Evolutionary conservation across 2,113 vertebrate genomes (phyloP), one percentile per base, ranked within the genome.

Genomic region (Mirounga angustirostris): DNA sequence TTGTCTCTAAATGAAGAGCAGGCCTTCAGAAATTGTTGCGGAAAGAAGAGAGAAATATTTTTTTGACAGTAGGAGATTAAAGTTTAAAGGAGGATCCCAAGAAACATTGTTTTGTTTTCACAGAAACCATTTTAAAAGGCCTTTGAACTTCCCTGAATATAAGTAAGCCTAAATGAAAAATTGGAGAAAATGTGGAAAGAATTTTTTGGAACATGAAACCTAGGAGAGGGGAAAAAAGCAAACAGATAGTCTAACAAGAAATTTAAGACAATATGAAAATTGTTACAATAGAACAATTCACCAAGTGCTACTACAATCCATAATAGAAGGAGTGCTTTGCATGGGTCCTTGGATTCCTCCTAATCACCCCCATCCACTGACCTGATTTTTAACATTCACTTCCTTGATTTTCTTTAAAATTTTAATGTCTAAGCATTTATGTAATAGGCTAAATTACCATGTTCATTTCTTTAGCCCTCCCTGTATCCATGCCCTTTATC

Each of bases 151-250:
- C 52, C 59, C 30, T 81, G 46, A 56, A 54, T 76, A 33, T 74
- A 86, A 92, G 56, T 76, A 94, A 92, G n/a, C 21, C 21, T 93
- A 90, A 96, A 36, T 89, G 46, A 89, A 54, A 92, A 89, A 84
- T 46, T 83, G 16, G 30, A 50, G n/a, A 67, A 40, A 67, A 9
- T 91, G 65, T 91, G 67, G 87, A 82, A 91, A 94, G 58, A 94
- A 95, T 30, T 30, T 50, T 91, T 94, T 56, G 59, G 88, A 82
- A 76, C 50, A 61, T 16, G 43, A 59, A 96, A 94, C 91, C 78
- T 87, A 33, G 40, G 43, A 82, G 21, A 87, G 43, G 52, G 69
- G 40, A 78, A 79, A 95, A 76, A 87, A 69, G 90, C 65, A 67
- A 81, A 81, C 16, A 69, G 61, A 91, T 33, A 58, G 26, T 40